These are phyloP conservation scores for Drosophila carrolli DNA, from an alignment of 1,140 invertebrate genomes.

Conservation along the genomic window DNA sequence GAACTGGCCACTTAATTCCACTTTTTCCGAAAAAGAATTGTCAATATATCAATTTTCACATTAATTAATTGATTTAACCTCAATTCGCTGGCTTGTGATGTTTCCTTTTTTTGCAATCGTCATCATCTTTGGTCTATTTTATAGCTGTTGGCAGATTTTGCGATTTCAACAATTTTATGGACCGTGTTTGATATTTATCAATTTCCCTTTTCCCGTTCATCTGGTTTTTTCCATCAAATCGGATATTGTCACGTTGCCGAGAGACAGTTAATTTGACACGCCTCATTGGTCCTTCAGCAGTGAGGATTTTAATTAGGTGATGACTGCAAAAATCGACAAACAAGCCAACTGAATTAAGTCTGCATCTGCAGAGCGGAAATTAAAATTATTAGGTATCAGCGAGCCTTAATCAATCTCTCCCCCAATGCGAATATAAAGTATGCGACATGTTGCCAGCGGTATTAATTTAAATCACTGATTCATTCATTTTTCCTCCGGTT, in stretches of 20 bases:
- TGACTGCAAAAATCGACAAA: constrained; percentile 19
- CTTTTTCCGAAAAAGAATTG: constrained; percentile 39
- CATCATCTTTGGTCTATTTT: constrained; percentile 7
- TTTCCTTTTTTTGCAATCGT: constrained; percentile 19
- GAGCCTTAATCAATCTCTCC: constrained; percentile 2
- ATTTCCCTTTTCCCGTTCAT: constrained; percentile 24
- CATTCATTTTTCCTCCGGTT: constrained; percentile 32
- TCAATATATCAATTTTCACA: constrained; percentile 57
- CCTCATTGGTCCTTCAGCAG: constrained; percentile 16
- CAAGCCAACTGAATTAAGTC: constrained; percentile 19
- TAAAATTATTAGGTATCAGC: constrained; percentile 20
- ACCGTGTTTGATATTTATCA: constrained; percentile 16
- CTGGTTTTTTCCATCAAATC: constrained; percentile 17
- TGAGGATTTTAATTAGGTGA: constrained; percentile 55
- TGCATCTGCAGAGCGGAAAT: constrained; percentile 39
- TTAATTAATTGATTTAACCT: constrained; percentile 65
- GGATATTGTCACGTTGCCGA: constrained; percentile 47
- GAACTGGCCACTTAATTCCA: constrained; percentile 13
- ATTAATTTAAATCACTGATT: constrained; percentile 59
- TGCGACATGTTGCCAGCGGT: constrained; percentile 34
- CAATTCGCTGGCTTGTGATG: constrained; percentile 20
- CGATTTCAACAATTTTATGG: constrained; percentile 28
- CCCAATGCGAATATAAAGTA: constrained; percentile 16
- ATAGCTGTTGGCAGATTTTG: constrained; percentile 36
- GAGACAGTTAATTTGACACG: constrained; percentile 45